Conservation (phyloP, 2,113 vertebrate species). For the Sakesphorus luctuosus region DNA sequence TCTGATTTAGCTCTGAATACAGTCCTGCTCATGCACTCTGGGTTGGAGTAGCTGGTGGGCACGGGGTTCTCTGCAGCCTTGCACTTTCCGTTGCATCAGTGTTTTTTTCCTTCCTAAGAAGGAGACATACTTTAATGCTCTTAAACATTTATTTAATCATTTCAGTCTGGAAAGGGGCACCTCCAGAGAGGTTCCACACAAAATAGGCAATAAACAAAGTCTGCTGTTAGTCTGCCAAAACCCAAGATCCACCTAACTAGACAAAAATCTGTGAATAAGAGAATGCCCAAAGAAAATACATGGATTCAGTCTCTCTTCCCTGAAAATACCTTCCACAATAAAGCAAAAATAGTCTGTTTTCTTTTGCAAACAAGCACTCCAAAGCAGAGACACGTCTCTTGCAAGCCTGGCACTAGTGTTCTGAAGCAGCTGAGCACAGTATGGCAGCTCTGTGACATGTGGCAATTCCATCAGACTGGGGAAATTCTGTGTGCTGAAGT, state of each 20-base stretch:
- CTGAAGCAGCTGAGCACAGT: not conserved
- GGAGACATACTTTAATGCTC: not conserved
- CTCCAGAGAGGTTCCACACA: not conserved
- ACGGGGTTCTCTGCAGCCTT: not conserved
- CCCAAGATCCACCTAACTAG: not conserved
- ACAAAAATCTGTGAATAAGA: not conserved
- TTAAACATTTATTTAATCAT: constrained; percentile 16
- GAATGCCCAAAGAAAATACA: constrained; percentile 10
- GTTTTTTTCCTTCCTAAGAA: not conserved
- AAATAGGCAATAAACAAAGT: not conserved
- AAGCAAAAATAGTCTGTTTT: not conserved
- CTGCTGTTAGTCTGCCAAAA: not conserved
- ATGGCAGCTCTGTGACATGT: not conserved
- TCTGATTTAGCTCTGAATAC: constrained; percentile 48
- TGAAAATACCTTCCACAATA: not conserved
- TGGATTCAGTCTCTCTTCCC: not conserved
- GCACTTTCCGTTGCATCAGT: not conserved
- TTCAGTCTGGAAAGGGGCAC: not conserved
- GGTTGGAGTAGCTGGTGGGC: not conserved
- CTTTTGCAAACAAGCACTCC: not conserved
- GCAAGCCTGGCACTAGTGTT: not conserved
- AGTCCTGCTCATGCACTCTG: not conserved
- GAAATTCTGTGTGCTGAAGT: not conserved
- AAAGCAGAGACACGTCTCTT: not conserved
- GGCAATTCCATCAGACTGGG: not conserved